Evolutionary conservation across 2,797 vertebrate genomes (phyloP).

Genomic region (Propithecus deckenii): DNA sequence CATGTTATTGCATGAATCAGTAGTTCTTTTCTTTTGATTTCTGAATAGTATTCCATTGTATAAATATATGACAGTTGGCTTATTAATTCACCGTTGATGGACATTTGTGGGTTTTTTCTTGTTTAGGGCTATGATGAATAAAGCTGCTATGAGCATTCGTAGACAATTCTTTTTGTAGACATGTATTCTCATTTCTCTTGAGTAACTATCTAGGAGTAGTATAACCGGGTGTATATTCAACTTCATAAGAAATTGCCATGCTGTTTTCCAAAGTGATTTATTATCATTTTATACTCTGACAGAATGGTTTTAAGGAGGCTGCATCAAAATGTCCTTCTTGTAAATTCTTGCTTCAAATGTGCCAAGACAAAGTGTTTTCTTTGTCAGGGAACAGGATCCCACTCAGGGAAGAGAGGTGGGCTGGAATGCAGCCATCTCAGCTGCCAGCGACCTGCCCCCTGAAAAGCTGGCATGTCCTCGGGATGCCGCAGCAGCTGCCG

Average conservation of each 20-base stretch:
- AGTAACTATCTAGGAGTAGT: not conserved
- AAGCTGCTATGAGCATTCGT: not conserved
- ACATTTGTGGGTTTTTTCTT: not conserved
- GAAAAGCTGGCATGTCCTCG: not conserved
- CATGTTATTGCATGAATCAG: not conserved
- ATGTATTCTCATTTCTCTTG: not conserved
- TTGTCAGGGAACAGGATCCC: not conserved
- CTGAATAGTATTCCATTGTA: not conserved
- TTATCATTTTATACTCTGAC: not conserved
- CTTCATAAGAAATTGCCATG: not conserved
- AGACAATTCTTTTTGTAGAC: not conserved
- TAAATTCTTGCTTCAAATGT: not conserved
- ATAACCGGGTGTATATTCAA: not conserved
- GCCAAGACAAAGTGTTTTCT: not conserved
- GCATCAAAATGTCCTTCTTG: not conserved
- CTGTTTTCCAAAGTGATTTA: not conserved
- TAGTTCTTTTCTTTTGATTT: constrained; percentile 7
- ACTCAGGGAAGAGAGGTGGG: not conserved
- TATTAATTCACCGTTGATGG: not conserved
- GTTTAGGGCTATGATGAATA: not conserved
- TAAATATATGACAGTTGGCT: not conserved
- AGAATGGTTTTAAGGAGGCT: not conserved
- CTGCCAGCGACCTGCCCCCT: not conserved
- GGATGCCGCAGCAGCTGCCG: not conserved
- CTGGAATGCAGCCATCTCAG: not conserved